Evolutionary conservation across 2,113 vertebrate genomes (phyloP), one percentile per base, ranked within the genome.

Genomic region (Poecile atricapillus): DNA sequence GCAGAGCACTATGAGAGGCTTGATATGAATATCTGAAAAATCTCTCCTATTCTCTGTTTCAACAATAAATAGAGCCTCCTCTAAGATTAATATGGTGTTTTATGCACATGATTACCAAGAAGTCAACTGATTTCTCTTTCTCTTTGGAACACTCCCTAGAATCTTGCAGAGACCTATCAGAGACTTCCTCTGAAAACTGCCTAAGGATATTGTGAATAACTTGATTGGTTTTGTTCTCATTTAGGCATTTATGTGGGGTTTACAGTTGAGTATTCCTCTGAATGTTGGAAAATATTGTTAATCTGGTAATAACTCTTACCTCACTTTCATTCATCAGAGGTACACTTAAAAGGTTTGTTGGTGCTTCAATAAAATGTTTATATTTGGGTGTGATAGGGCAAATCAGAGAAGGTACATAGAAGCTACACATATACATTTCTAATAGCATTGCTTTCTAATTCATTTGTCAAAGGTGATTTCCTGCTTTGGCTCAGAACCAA

Each of bases 111-210:
- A 1, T 27, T 95, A 31, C 79, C 5, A 1, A 44, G 64, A 96
- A 96, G 74, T 94, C 91, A 94, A 44, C 39, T 95, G 96, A 89
- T 89, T 95, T 95, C 69, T 50, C 21, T 31, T 67, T 55, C 30
- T 60, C 15, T 10, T 79, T 92, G 74, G 83, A 87, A 11, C 2
- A 0, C 15, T 59, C 16, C 93, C 89, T 2, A 7, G 55, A 31
- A 9, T 55, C 15, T 44, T 50, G 37, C 22, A 49, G 35, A 55
- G 7, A 2, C 21, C 44, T 19, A 2, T 9, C 67, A 56, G 37
- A 65, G 59, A 37, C 41, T 28, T 47, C 30, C 33, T 7, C 33
- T 84, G 31, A 56, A 23, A 92, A 44, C 22, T 64, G 21, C 22
- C 24, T 4, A 12, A 64, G 22, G 33, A 7, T 27, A 10, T 16